Percentiles rank a stretch among this genome's conserved stretches.
These are phyloP conservation scores for Oreochromis spilurus DNA, from an alignment of 2,113 vertebrate genomes.

Conservation along the genomic window DNA sequence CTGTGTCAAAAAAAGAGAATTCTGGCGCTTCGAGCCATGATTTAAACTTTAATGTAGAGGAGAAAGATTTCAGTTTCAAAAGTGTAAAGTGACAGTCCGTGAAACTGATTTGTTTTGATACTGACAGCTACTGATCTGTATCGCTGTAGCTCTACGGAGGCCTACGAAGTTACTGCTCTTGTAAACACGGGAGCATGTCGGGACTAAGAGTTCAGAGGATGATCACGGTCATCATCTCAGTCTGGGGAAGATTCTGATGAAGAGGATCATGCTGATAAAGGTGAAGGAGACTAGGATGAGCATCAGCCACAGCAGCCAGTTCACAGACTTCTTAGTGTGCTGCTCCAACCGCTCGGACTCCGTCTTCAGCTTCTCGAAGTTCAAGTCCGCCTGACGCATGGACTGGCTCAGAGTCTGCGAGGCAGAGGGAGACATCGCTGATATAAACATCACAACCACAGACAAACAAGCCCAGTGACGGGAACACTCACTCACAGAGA, in stretches of 20 bases:
- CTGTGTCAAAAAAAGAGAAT: not conserved
- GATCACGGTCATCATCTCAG: conserved; percentile 77
- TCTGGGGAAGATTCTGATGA: conserved; percentile 92
- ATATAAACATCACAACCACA: not conserved
- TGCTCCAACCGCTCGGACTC: conserved; percentile 94
- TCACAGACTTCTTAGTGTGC: conserved; percentile 93
- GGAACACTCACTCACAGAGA: not conserved
- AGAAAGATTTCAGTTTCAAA: not conserved
- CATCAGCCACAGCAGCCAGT: conserved; percentile 98
- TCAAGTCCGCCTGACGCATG: conserved; percentile 89
- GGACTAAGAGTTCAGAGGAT: conserved; percentile 17
- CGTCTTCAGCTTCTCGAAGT: conserved; percentile 92
- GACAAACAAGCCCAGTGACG: not conserved
- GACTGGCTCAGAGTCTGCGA: conserved; percentile 87
- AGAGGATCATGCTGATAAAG: conserved; percentile 98
- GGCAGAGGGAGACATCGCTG: not conserved
- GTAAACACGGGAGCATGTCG: not conserved
- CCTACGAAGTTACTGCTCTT: not conserved
- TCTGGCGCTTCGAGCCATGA: not conserved
- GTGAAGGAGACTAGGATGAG: conserved; percentile 90
- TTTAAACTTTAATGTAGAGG: not conserved
- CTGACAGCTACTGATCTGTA: not conserved
- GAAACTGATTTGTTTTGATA: not conserved
- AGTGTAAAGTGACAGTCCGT: conserved; percentile 5
- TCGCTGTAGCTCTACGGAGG: not conserved